Evolutionary conservation across 2,888 invertebrate species (phyloP), one percentile per base, ranked within the genome.

Genomic region (Rutpela maculata): DNA sequence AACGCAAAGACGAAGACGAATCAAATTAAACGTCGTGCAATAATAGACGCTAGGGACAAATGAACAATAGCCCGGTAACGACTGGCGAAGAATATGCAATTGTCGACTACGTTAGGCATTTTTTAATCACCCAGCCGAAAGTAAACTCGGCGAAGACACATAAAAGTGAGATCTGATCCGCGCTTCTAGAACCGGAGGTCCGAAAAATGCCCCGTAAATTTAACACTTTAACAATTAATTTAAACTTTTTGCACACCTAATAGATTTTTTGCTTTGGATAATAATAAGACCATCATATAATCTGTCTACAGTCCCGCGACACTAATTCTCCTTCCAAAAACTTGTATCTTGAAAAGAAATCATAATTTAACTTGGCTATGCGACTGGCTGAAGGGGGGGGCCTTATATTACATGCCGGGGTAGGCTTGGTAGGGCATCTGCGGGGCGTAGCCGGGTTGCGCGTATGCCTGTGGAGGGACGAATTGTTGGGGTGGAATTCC

Each of bases 401-500:
- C 81, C 80, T 74, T 80, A 79, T 81, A 81, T 81, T 91, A 93
- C 93, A 93, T 93, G 84, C 93, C 92, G 85, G 86, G 87, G 67
- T 94, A 93, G 77, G 93, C 93, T 86, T 93, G 93, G 87, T 93
- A 93, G 78, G 90, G 92, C 90, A 91, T 92, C 85, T 87, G 93
- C 86, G 88, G 92, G 89, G 85, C 91, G 89, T 86, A 92, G 88
- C 83, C 85, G 4, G 87, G 88, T 82, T 90, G 91, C 11, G 91
- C 90, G 84, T 92, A 93, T 38, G 92, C 92, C 74, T 93, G 92
- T 74, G 91, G 92, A 87, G 89, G 89, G 17, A 88, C 89, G 81
- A 88, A 90, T 77, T 86, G 88, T 78, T 87, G 89, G 18, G 88
- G 88, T 3, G 90, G 89, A 50, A 90, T 89, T 73, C 90, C 90